Evolutionary conservation across 2,797 vertebrate genomes (phyloP), one percentile per base, ranked within the genome.

Genomic region (Holocentrus rufus): DNA sequence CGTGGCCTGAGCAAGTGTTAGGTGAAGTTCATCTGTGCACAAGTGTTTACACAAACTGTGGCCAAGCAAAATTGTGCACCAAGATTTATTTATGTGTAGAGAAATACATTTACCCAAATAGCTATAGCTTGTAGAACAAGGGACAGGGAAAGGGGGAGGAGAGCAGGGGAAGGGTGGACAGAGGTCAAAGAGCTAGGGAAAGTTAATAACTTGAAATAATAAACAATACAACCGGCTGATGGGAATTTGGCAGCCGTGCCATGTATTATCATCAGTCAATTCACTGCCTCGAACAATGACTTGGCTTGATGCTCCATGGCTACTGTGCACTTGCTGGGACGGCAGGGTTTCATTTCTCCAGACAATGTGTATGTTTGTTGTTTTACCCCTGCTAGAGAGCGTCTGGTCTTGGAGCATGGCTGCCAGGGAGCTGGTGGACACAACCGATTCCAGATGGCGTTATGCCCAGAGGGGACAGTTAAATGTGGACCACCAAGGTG

Each of bases 171-270:
- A 72, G 69, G 81, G 72, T 77, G 75, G 72, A 84, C 18, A 65
- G 82, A 90, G 87, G 90, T 90, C 91, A 92, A 79, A 86, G 85
- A 88, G 86, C 84, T 68, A 75, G 79, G 87, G 91, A 90, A 93
- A 93, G 90, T 90, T 93, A 93, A 92, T 93, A 93, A 92, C 84
- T 90, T 90, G 85, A 87, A 92, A 93, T 81, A 92, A 92, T 90
- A 93, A 92, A 93, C 89, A 89, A 83, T 75, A 72, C 74, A 87
- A 81, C 72, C 15, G 60, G 83, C 81, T 85, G 87, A 92, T 92
- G 92, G 91, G 91, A 93, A 92, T 89, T 85, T 93, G 92, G 91
- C 91, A 76, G 54, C 42, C n/a, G 49, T 14, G 66, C 80, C 80
- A 82, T 87, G 84, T 86, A 80, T 87, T 76, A 87, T 84, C 80